A percentile compares a stretch with the other conserved stretches of the same genome.
Conservation (phyloP, 2,888 invertebrate genomes). For the Chrysolina haemoptera region DNA sequence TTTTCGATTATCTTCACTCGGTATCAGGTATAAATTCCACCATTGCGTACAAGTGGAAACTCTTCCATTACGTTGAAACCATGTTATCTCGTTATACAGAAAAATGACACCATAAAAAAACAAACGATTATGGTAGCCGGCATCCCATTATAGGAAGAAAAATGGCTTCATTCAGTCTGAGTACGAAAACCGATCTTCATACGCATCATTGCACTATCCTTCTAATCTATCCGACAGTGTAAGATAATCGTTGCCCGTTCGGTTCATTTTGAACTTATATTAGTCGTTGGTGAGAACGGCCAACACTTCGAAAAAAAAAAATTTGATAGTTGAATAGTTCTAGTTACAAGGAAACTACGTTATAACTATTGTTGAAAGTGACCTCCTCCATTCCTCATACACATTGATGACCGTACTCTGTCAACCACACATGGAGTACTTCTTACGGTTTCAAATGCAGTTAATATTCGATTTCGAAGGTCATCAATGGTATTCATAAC, state of each 20-base stretch:
- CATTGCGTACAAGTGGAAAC: no score
- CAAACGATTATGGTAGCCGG: neutral
- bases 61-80: neutral
- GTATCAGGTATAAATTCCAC: neutral
- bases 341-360: no score
- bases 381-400: no score
- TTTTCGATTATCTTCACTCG: neutral
- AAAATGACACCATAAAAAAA: neutral
- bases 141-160: constrained; percentile 4
- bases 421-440: no score
- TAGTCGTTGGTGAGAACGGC: neutral
- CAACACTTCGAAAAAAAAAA: neutral
- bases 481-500: no score
- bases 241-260: constrained; percentile 1
- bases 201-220: constrained; percentile 4
- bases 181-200: constrained; percentile 7
- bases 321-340: no score
- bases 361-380: no score
- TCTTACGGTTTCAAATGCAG: no score
- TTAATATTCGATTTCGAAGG: no score
- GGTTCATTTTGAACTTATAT: neutral
- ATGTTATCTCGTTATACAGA: neutral
- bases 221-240: constrained; percentile 9
- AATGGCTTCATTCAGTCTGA: constrained; percentile 8
- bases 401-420: no score